A percentile compares a stretch with the other conserved stretches of the same genome.
Conservation (phyloP, 2,888 invertebrate species). For the Drosophila meridiana region DNA sequence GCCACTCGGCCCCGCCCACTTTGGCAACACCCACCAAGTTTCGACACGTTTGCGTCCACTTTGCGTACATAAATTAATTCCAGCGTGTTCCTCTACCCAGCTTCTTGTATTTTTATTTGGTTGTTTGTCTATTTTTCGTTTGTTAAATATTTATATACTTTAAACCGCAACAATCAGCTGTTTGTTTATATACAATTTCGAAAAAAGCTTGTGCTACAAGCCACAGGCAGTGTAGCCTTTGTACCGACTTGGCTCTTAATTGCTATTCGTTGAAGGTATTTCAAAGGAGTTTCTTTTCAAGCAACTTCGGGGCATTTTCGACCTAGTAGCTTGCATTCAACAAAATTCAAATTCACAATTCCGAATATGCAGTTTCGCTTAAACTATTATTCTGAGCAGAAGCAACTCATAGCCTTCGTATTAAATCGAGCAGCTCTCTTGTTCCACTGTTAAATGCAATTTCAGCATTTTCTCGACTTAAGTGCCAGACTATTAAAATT, state of each 20-base stretch:
- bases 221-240: background rate
- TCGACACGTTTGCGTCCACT: constrained; percentile 36
- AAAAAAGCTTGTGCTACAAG: background rate
- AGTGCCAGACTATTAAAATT: constrained; percentile 2
- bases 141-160: constrained; percentile 1
- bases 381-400: background rate
- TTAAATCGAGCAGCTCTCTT: background rate
- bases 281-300: background rate
- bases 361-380: background rate
- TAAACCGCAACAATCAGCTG: constrained; percentile 22
- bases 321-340: background rate
- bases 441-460: background rate
- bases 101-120: background rate
- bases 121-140: constrained; percentile 1
- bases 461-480: background rate
- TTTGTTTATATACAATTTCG: constrained; percentile 4
- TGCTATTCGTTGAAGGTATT: background rate
- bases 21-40: constrained; percentile 7
- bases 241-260: background rate
- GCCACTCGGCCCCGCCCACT: background rate
- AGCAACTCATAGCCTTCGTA: background rate
- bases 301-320: background rate
- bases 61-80: constrained; percentile 58
- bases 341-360: background rate
- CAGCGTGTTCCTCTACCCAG: constrained; percentile 12